Evolutionary conservation across 2,113 vertebrate species (phyloP).

Genomic region (Lepisosteus oculatus): DNA sequence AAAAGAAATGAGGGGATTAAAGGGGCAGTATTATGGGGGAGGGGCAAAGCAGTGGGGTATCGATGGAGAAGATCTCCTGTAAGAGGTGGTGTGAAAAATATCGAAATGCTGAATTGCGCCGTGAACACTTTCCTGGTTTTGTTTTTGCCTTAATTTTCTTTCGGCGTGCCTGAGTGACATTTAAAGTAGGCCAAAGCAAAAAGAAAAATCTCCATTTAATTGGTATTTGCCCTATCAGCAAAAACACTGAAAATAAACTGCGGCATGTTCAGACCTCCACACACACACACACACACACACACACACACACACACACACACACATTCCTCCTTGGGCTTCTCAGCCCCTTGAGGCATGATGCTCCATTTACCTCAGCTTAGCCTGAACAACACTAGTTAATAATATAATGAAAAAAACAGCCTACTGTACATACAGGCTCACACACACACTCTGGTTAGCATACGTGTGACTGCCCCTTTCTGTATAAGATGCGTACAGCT

Average conservation of each 20-base stretch:
- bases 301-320: not conserved
- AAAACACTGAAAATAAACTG: not conserved
- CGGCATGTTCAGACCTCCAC: not conserved
- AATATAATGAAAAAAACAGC: constrained; percentile 13
- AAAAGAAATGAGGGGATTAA: too few relatives aligned
- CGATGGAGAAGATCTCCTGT: too few relatives aligned
- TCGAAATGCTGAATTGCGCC: not conserved
- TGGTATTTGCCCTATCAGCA: not conserved
- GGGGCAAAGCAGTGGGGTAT: too few relatives aligned
- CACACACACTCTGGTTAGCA: not conserved
- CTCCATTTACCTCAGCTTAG: constrained; percentile 19
- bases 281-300: constrained; percentile 2
- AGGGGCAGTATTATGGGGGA: too few relatives aligned
- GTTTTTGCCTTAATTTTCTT: constrained; percentile 20
- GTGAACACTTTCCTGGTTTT: not conserved
- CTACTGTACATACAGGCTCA: not conserved
- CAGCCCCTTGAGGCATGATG: constrained; percentile 22
- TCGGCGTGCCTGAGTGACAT: constrained; percentile 27
- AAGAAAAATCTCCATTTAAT: constrained; percentile 8
- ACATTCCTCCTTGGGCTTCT: constrained; percentile 12
- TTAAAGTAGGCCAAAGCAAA: not conserved
- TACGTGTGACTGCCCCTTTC: not conserved
- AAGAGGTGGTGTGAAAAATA: too few relatives aligned
- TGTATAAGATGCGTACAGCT: not conserved
- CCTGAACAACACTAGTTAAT: constrained; percentile 17